These are phyloP conservation scores for Ciconia maguari DNA, from an alignment of 2,113 vertebrate species.

Conservation along the genomic window DNA sequence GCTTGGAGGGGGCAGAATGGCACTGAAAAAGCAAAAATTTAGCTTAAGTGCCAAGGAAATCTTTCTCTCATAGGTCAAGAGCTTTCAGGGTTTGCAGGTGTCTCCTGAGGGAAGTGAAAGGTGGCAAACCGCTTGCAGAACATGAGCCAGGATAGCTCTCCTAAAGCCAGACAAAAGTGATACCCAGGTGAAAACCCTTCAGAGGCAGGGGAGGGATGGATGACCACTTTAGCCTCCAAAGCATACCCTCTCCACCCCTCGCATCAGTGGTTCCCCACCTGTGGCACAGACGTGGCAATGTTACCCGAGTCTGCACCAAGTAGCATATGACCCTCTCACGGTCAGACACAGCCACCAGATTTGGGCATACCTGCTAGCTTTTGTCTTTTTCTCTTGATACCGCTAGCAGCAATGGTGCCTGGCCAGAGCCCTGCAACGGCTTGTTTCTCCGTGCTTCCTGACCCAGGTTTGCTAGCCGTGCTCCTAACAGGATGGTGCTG, in stretches of 20 bases:
- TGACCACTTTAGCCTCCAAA: not conserved
- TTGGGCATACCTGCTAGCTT: not conserved
- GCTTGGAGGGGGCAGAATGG: not conserved
- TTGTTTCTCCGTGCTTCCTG: not conserved
- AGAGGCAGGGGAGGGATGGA: not conserved
- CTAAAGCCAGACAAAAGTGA: not conserved
- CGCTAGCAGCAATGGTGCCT: fast-evolving
- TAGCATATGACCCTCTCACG: not conserved
- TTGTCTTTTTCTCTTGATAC: not conserved
- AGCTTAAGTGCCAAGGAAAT: not conserved
- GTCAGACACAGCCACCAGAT: not conserved
- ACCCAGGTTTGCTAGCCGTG: not conserved
- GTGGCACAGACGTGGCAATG: not conserved
- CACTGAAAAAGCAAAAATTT: not conserved
- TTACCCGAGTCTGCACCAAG: not conserved
- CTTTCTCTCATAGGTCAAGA: not conserved
- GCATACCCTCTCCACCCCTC: not conserved
- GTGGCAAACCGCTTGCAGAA: not conserved
- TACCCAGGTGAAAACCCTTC: not conserved
- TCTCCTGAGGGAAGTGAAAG: not conserved
- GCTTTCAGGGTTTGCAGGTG: not conserved
- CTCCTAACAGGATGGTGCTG: not conserved
- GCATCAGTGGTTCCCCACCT: not conserved
- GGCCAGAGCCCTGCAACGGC: not conserved
- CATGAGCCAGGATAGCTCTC: not conserved